Evolutionary conservation across 2,888 invertebrate genomes (phyloP).

Genomic region (Tipula unca): DNA sequence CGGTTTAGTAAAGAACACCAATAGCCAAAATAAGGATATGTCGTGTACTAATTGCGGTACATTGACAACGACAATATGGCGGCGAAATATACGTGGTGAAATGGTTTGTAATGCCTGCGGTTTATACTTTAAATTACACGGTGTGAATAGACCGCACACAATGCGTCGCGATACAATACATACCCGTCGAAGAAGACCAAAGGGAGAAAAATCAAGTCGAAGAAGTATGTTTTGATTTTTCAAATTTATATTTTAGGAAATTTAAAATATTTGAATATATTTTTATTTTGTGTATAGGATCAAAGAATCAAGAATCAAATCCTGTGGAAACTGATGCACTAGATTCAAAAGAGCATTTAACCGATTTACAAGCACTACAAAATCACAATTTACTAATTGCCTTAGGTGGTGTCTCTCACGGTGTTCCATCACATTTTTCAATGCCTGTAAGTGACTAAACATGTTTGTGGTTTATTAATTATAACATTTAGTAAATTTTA

Average conservation of each 20-base stretch:
- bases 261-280: not conserved
- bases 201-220: conserved; percentile 54
- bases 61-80: conserved; percentile 95
- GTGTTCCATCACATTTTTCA: conserved; percentile 28
- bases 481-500: conserved; percentile 21
- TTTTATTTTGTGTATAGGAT: not conserved
- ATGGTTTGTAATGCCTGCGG: conserved; percentile 99
- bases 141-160: conserved; percentile 83
- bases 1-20: conserved; percentile 22
- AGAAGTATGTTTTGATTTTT: conserved; percentile 38
- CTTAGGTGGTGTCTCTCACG: conserved; percentile 28
- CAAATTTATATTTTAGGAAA: not conserved
- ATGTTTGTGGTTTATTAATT: not conserved
- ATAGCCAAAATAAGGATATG: conserved; percentile 52
- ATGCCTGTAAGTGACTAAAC: conserved; percentile 29
- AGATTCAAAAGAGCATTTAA: not conserved
- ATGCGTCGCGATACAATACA: conserved; percentile 97
- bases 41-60: conserved; percentile 95
- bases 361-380: conserved; percentile 29
- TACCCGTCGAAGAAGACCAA: conserved; percentile 79
- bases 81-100: conserved; percentile 91
- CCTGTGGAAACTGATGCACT: conserved; percentile 19
- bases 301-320: conserved; percentile 14
- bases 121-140: conserved; percentile 93
- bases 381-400: conserved; percentile 31